Evolutionary conservation across 1,140 invertebrate species (phyloP).

Genomic region (Potamilus streckersoni): DNA sequence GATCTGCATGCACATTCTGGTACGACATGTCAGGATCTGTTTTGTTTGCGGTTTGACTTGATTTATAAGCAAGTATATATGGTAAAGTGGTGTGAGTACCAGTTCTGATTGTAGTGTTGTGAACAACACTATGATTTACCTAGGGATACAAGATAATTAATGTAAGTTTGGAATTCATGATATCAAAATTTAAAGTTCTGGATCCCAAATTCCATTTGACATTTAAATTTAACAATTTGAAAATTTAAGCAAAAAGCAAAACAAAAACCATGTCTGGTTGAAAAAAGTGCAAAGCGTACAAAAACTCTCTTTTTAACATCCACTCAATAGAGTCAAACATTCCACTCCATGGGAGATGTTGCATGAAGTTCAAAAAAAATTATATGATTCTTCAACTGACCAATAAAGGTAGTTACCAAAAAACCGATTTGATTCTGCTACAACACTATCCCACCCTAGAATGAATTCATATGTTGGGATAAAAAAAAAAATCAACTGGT

Average conservation of each 20-base stretch:
- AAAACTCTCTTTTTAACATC: slow-evolving; percentile 15
- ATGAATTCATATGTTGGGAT: slow-evolving; percentile 16
- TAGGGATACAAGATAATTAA: not conserved
- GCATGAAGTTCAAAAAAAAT: slow-evolving; percentile 17
- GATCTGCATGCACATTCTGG: too few species aligned
- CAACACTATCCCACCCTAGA: slow-evolving; percentile 17
- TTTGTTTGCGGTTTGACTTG: too few species aligned
- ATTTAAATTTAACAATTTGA: slow-evolving; percentile 1
- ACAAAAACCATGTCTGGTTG: slow-evolving; percentile 4
- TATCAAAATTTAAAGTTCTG: not conserved
- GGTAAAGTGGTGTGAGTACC: too few species aligned
- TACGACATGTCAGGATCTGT: too few species aligned
- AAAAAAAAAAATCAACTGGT: not conserved
- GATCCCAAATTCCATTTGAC: slow-evolving; percentile 6
- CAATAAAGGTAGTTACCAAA: slow-evolving; percentile 18
- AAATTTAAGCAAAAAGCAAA: slow-evolving; percentile 7
- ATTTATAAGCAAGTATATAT: too few species aligned
- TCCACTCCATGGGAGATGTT: not conserved
- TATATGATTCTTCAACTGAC: not conserved
- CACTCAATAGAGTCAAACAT: not conserved
- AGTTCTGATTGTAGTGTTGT: too few species aligned
- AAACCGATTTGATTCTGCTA: not conserved
- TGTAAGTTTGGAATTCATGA: slow-evolving; percentile 8
- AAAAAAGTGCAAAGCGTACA: slow-evolving; percentile 18
- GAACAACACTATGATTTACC: too few species aligned